phyloP scores from a whole-genome alignment of 35 echinoderm and acorn worm species.

The Acanthaster planci region DNA sequence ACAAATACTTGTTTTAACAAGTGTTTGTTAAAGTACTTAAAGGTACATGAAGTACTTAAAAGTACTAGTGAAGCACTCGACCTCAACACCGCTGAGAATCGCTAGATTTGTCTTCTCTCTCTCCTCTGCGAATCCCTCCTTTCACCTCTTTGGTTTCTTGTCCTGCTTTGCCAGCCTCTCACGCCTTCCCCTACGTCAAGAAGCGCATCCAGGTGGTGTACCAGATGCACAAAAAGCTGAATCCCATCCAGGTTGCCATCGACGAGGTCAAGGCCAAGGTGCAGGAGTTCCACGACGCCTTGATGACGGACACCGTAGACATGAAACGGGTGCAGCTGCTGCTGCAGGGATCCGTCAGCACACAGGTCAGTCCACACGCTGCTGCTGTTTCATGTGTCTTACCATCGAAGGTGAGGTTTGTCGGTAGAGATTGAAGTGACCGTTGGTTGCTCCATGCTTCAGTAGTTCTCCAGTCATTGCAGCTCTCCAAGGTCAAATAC shows the following conservation, averaged over 20 bases:
- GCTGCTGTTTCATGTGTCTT: constrained; percentile 21
- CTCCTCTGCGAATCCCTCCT: background rate
- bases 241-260: constrained; percentile 89
- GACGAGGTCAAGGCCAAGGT: constrained; percentile 94
- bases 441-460: too few species aligned
- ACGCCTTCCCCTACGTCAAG: constrained; percentile 96
- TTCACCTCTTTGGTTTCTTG: background rate
- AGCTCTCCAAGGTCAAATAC: too few species aligned
- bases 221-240: constrained; percentile 71
- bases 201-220: constrained; percentile 90
- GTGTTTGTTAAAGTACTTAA: too few species aligned
- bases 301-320: constrained; percentile 46
- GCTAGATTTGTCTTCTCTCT: background rate
- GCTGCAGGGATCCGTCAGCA: constrained; percentile 95
- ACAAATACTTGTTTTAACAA: too few species aligned
- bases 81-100: too few species aligned
- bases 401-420: too few species aligned
- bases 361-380: constrained; percentile 57
- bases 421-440: too few species aligned
- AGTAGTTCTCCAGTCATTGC: too few species aligned
- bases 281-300: constrained; percentile 70
- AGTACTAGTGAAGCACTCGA: too few species aligned
- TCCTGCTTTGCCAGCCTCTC: constrained; percentile 62
- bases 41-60: too few species aligned
- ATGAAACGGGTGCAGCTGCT: constrained; percentile 92